Percentiles rank a stretch among this genome's conserved stretches.
Conservation (phyloP, 2,113 vertebrate genomes). For the Cynoglossus semilaevis region DNA sequence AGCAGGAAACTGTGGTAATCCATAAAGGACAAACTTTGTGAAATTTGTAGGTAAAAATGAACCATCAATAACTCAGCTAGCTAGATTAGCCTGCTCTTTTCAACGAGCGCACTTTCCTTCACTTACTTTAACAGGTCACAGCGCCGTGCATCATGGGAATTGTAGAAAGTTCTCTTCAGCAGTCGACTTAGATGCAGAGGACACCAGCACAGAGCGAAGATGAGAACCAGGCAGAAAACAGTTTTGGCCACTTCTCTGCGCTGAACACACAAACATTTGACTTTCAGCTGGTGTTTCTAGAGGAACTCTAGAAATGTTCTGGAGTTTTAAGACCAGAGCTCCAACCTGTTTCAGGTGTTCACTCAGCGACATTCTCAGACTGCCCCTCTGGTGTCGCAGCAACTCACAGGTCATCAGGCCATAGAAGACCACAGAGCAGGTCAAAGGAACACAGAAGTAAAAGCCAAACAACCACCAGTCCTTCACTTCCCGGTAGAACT, state of each 20-base stretch:
- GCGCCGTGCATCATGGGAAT: conserved; percentile 76
- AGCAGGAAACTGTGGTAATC: conserved; percentile 81
- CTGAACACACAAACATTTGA: conserved; percentile 59
- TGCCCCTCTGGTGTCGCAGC: conserved; percentile 86
- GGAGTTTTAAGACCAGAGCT: neutral
- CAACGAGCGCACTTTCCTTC: neutral
- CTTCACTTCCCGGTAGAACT: conserved; percentile 88
- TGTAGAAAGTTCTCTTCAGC: conserved; percentile 85
- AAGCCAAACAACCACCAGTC: conserved; percentile 98
- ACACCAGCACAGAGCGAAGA: conserved; percentile 97
- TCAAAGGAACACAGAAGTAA: conserved; percentile 92
- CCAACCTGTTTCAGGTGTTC: conserved; percentile 93
- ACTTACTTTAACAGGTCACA: conserved; percentile 89
- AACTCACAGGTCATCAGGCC: conserved; percentile 93
- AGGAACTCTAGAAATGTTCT: neutral
- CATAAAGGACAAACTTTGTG: neutral
- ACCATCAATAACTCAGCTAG: neutral
- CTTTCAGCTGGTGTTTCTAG: neutral
- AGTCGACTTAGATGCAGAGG: conserved; percentile 92
- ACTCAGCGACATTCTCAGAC: conserved; percentile 85
- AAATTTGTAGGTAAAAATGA: neutral
- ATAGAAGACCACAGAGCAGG: conserved; percentile 89
- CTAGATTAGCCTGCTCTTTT: too few relatives aligned
- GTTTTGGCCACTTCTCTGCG: conserved; percentile 93
- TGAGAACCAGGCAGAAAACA: conserved; percentile 91